Base-by-base conservation (phyloP, 2,888 invertebrate species). In the Ypsolopha sequella region DNA sequence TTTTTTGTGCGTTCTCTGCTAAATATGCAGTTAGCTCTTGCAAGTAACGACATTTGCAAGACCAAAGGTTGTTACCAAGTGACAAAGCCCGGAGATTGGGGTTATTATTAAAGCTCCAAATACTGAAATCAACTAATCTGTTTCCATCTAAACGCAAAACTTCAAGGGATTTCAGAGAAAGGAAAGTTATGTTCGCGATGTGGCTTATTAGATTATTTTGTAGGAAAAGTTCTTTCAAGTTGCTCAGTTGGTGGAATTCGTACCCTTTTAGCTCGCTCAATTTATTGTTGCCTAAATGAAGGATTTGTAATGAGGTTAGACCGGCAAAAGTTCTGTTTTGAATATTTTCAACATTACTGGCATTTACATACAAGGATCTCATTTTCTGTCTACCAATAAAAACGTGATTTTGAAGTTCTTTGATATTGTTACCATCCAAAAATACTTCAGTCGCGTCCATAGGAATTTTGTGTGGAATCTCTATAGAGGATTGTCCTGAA, bases 381-480 rank as follows among this genome's bases (percentile, higher is more conserved):
- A 97, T 92, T 78, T 95, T 95, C 72, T 96, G 96, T 50, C 96
- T 90, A 0, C 96, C 96, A 60, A 96, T 94, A 75, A 98, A 96
- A 52, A 94, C 93, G 71, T 96, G 94, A 68, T 94, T 92, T 71
- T 94, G 93, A 59, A 98, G 81, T 65, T 94, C 92, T 55, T 90
- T 91, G 60, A 97, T 89, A 66, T 95, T 91, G 76, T 97, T 96
- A 41, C 97, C 97, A 71, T 97, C 97, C 65, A 98, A 85, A 74
- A 95, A 96, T 56, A 98, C 91, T 72, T 97, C 95, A 7, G 97
- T 97, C 7, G 96, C 95, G 70, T 97, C 96, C 93, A 96, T 96
- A 1, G 98, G 98, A 67, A 98, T 92, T 62, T 93, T 91, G 38
- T 91, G 89, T 0, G 97, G 96, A 62, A 96, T 91, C 73, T 93